A percentile compares a stretch with the other conserved stretches of the same genome.
phyloP scores from a whole-genome alignment of 2,797 vertebrate genomes.

The Morus bassanus region DNA sequence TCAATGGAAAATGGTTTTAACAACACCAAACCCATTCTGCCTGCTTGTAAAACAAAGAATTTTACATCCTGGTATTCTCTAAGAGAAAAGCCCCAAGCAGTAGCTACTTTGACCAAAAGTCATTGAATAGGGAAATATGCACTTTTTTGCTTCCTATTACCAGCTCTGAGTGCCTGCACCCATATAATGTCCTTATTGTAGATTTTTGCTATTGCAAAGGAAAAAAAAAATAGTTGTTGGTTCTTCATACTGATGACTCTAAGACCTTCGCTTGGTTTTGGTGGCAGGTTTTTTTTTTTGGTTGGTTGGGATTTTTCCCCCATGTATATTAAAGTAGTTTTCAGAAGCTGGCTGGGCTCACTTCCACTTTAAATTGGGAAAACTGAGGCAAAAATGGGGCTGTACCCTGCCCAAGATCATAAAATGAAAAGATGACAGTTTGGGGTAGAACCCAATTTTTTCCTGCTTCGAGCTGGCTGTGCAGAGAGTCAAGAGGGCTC shows the following conservation, averaged over 20 bases:
- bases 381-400: not conserved
- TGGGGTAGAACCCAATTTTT: not conserved
- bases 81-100: not conserved
- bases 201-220: not conserved
- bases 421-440: not conserved
- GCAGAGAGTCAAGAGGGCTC: not conserved
- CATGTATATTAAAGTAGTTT: not conserved
- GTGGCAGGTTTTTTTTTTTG: not conserved
- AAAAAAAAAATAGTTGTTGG: not conserved
- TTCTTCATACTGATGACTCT: not conserved
- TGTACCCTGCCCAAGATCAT: not conserved
- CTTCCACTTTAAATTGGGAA: not conserved
- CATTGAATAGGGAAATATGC: not conserved
- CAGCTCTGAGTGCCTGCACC: not conserved
- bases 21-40: not conserved
- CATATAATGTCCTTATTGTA: not conserved
- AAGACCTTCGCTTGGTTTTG: not conserved
- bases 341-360: not conserved
- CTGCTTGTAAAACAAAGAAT: not conserved
- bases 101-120: not conserved
- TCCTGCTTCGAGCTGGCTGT: not conserved
- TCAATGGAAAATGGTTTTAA: not conserved
- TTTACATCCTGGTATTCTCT: not conserved
- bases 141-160: not conserved
- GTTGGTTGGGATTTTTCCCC: not conserved